Evolutionary conservation across 2,888 invertebrate species (phyloP).

Genomic region (Dasypolia templi): DNA sequence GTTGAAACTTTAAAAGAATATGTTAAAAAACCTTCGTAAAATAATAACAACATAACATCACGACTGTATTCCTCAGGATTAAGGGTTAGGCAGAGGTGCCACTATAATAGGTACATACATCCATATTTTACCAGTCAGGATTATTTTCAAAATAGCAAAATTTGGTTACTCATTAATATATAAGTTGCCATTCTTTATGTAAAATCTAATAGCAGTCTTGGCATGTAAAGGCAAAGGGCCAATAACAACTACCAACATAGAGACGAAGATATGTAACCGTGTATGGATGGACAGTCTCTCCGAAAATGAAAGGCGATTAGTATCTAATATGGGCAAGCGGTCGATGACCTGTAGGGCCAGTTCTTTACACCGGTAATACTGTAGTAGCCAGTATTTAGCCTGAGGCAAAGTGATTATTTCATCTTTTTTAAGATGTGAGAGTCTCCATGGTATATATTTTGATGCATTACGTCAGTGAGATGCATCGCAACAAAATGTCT

Average conservation of each 20-base stretch:
- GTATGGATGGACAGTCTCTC: conserved; percentile 5
- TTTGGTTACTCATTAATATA: neutral
- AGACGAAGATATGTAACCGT: neutral
- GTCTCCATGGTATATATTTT: conserved; percentile 18
- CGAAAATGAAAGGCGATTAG: conserved; percentile 36
- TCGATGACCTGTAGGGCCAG: conserved; percentile 33
- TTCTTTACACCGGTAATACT: neutral
- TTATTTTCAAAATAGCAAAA: neutral
- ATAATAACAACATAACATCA: no score
- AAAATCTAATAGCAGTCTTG: neutral
- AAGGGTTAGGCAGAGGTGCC: no score
- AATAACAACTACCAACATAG: neutral
- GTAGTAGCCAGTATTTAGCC: conserved; percentile 1
- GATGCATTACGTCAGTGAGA: neutral
- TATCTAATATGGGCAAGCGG: conserved; percentile 11
- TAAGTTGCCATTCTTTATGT: neutral
- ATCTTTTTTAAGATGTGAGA: neutral
- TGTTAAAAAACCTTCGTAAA: no score
- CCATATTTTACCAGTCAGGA: no score
- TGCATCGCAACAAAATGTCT: neutral
- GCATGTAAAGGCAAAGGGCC: neutral
- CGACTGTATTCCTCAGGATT: no score
- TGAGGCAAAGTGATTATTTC: conserved; percentile 27
- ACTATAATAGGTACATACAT: no score
- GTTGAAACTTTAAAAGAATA: no score